Base-by-base conservation (phyloP, 1,140 invertebrate species). In the Drosophila prosaltans region DNA sequence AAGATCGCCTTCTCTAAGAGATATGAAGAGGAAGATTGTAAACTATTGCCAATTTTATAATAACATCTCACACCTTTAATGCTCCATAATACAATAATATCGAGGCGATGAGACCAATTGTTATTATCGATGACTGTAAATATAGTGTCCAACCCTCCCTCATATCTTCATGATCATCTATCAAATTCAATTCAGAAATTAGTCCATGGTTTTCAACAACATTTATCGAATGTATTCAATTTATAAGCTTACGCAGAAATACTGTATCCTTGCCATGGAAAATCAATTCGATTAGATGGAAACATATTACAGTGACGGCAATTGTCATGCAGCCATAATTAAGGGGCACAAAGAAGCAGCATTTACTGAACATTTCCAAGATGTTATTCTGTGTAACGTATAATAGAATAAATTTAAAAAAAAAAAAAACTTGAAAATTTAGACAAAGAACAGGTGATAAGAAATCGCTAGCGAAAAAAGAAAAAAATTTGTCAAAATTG, bases 231-330 rank as follows among this genome's bases (percentile, higher is more conserved):
- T 36, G 28, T 30, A 30, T 36, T 6, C 2, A 36, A 16, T 16
- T 36, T 36, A 36, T 36, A 4, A 7, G 24, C 1, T 79, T 63
- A 68, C 57, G 68, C 24, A 86, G 48, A 43, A 86, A 86, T 16
- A 82, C 0, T 9, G 55, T 59, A 2, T 71, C 55, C 4, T 65
- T 51, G 3, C 65, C 72, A 24, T 80, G 69, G 3, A 64, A 41
- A 3, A 72, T 24, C 32, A 83, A 59, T 45, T 86, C 83, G 32
- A 54, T 39, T 2, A 74, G n/a, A 60, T 80, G 65, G 36, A 74
- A 82, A 10, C n/a, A 40, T 6, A 77, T 32, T 6, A 70, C 69
- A 8, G 69, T 11, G 2, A 40, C 40, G 1, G 57, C 80, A 8
- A 88, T 80, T 16, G 26, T 45, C 6, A 62, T 28, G 54, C 72